These are phyloP conservation scores for Uropsilus gracilis DNA, from an alignment of 2,113 vertebrate genomes.

Conservation along the genomic window DNA sequence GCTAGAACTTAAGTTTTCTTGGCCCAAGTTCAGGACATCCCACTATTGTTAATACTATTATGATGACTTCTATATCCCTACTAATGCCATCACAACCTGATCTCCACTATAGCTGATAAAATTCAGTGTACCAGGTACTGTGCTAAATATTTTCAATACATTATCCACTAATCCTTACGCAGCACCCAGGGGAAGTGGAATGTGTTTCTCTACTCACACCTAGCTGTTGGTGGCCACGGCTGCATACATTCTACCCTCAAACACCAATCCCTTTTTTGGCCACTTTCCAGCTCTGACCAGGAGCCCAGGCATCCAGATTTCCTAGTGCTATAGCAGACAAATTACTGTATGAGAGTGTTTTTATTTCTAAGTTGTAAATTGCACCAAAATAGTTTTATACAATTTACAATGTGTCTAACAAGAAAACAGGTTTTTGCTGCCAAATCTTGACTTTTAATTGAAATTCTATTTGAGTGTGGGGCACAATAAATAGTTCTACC, in stretches of 20 bases:
- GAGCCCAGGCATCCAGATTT: conserved; percentile 82
- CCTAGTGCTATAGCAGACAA: conserved; percentile 73
- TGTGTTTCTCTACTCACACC: not conserved
- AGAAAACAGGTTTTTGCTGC: conserved; percentile 77
- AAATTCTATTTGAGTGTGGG: conserved; percentile 62
- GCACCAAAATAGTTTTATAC: conserved; percentile 77
- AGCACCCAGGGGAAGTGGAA: not conserved
- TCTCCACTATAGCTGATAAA: not conserved
- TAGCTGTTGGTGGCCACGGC: conserved; percentile 2
- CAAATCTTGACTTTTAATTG: conserved; percentile 77
- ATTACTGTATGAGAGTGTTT: conserved; percentile 78
- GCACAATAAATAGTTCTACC: conserved; percentile 62
- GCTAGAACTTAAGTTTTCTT: not conserved
- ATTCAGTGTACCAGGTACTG: not conserved
- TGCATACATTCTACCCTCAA: not conserved
- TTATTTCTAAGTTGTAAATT: conserved; percentile 84
- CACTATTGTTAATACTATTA: not conserved
- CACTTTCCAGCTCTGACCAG: conserved; percentile 73
- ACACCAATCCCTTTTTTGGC: conserved; percentile 14
- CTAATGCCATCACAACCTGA: no score
- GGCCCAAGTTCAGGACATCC: not conserved
- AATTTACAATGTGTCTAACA: conserved; percentile 80
- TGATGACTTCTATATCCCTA: not conserved
- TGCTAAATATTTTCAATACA: not conserved
- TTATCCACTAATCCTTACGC: not conserved